phyloP scores from a whole-genome alignment of 2,113 vertebrate species.

The Mola mola region DNA sequence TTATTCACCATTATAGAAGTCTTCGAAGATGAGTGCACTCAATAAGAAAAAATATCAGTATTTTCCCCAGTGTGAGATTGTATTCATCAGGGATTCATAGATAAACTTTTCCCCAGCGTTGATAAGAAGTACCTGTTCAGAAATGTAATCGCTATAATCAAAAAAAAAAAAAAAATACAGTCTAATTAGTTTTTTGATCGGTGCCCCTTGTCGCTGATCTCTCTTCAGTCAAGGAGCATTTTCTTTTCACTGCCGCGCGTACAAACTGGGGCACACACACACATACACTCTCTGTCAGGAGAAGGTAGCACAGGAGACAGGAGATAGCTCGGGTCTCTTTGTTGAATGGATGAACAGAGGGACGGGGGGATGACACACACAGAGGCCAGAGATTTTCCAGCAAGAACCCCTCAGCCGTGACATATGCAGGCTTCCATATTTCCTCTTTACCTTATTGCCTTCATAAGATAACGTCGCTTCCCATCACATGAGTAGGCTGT shows the following conservation, averaged over 20 bases:
- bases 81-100: neutral
- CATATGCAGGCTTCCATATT: slow-evolving; percentile 49
- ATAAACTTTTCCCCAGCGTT: neutral
- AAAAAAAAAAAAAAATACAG: slow-evolving; percentile 21
- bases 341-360: neutral
- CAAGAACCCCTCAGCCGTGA: slow-evolving; percentile 12
- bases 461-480: slow-evolving; percentile 18
- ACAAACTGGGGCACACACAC: slow-evolving; percentile 3
- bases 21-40: no score
- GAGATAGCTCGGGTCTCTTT: slow-evolving; percentile 18
- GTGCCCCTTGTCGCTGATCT: slow-evolving; percentile 10
- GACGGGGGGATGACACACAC: neutral
- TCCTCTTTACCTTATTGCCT: slow-evolving; percentile 55
- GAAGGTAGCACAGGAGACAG: neutral
- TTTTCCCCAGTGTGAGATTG: no score
- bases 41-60: slow-evolving; percentile 9
- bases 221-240: slow-evolving; percentile 9
- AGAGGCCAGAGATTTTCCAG: slow-evolving; percentile 2
- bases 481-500: slow-evolving; percentile 21
- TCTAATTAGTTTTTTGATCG: slow-evolving; percentile 15
- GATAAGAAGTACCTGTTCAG: slow-evolving; percentile 9
- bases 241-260: slow-evolving; percentile 5
- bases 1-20: no score
- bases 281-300: neutral
- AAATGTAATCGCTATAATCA: slow-evolving; percentile 39